Percentiles rank a stretch among this genome's conserved stretches.
Evolutionary conservation across 1,140 invertebrate species (phyloP).

Genomic region (Pseudoatta argentina): DNA sequence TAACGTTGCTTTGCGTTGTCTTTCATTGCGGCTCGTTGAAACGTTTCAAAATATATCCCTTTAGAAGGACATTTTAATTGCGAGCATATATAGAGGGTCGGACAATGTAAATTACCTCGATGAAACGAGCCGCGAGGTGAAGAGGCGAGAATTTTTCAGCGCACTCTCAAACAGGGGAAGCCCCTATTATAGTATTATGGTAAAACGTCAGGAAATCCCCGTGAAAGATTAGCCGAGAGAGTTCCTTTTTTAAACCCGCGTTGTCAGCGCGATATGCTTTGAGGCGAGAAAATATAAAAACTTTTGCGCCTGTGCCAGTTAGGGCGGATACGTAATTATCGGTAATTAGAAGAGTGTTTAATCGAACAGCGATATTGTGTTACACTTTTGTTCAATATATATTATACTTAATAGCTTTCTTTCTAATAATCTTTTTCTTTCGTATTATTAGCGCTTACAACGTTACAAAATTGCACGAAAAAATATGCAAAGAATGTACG

Average conservation of each 20-base stretch:
- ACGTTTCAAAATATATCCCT: conserved; percentile 49
- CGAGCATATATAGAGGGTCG: background rate
- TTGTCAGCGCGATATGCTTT: conserved; percentile 2
- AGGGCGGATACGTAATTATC: conserved; percentile 61
- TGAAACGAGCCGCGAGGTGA: conserved; percentile 23
- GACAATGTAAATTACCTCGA: conserved; percentile 50
- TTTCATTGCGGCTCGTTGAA: conserved; percentile 46
- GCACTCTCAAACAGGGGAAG: background rate
- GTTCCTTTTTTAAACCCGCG: conserved; percentile 55
- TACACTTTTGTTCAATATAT: conserved; percentile 42
- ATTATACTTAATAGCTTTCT: conserved; percentile 16
- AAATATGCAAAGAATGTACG: background rate
- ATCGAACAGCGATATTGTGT: conserved; percentile 13
- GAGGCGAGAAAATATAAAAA: conserved; percentile 51
- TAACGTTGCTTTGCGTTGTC: background rate
- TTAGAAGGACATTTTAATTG: conserved; percentile 57
- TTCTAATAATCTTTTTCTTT: conserved; percentile 24
- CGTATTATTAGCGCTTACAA: background rate
- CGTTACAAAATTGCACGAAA: background rate
- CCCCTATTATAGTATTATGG: conserved; percentile 27
- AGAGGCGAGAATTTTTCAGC: conserved; percentile 44
- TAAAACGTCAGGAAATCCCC: conserved; percentile 42
- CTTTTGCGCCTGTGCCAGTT: conserved; percentile 46
- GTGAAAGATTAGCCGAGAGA: conserved; percentile 52
- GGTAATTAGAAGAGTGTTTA: conserved; percentile 45